A percentile compares a stretch with the other conserved stretches of the same genome.
These are phyloP conservation scores for Myotis brandtii DNA, from an alignment of 2,113 vertebrate genomes.

Conservation along the genomic window DNA sequence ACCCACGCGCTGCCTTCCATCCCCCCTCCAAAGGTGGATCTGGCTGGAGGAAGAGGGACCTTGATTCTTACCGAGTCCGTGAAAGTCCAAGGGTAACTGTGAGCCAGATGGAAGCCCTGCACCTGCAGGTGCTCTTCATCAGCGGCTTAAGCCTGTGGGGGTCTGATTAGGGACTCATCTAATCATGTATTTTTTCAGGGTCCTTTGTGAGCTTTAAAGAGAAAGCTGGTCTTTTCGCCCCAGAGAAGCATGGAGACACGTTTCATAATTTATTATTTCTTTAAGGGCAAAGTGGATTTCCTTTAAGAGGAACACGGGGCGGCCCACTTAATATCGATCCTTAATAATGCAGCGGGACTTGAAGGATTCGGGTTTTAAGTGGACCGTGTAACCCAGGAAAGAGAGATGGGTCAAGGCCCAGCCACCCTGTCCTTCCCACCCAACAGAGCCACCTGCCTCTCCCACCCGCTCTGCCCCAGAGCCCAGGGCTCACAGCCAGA, in stretches of 20 bases:
- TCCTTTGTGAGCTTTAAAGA: slow-evolving; percentile 18
- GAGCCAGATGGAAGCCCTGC: neutral
- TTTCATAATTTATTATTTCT: slow-evolving; percentile 68
- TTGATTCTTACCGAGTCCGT: neutral
- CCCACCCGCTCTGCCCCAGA: too few relatives aligned
- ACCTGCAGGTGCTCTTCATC: neutral
- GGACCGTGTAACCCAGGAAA: neutral
- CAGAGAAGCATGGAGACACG: slow-evolving; percentile 22
- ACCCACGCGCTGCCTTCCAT: neutral
- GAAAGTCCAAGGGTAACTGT: neutral
- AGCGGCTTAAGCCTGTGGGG: neutral
- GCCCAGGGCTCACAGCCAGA: rapidly evolving
- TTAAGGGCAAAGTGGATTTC: slow-evolving; percentile 42
- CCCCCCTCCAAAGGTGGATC: neutral
- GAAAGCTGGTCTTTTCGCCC: slow-evolving; percentile 56
- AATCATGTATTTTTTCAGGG: slow-evolving; percentile 9
- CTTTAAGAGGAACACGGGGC: slow-evolving; percentile 28
- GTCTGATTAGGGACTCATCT: neutral
- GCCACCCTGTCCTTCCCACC: neutral
- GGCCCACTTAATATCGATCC: slow-evolving; percentile 36
- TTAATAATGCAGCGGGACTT: slow-evolving; percentile 52
- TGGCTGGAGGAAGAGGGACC: neutral
- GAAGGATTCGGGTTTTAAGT: slow-evolving; percentile 27
- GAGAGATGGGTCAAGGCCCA: neutral
- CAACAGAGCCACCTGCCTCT: neutral